Base-by-base conservation (phyloP, 1,140 invertebrate species). In the Leptinotarsa lineolata region DNA sequence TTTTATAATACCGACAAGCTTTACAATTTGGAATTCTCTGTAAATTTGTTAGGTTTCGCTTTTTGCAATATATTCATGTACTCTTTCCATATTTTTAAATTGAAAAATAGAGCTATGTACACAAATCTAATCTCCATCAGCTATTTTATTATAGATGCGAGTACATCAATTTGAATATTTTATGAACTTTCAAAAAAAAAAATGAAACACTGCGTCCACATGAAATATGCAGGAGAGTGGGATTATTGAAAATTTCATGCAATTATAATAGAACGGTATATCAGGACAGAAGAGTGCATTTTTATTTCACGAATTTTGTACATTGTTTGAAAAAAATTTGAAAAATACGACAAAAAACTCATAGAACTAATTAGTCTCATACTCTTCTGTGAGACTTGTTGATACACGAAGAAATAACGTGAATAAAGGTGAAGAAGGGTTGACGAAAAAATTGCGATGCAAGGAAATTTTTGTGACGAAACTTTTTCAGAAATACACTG, bases 241-340 rank as follows among this genome's bases (percentile, higher is more conserved):
- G 24, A 66, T 66, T 66, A 66, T 66, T 66, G 30, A 66, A 66
- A 75, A 68, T 66, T 54, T 18, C 15, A 54, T 54, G 16, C 48
- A 54, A 18, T 54, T 18, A 54, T 54, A 15, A 54, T 54, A 15
- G 48, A 54, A 54, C 48, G n/a, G 30, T 11, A 39, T 39, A 39
- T 39, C n/a, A n/a, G n/a, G 30, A 39, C 8, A 39, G 30, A 39
- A 39, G 30, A 39, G 30, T 39, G 8, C 30, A 39, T 39, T 39
- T 39, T 11, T 11, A 39, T 39, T 39, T 39, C 30, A 39, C 30
- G 8, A 39, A 39, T 39, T 11, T 39, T 8, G 30, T 39, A 39
- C 8, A 39, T 11, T 39, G 30, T 0, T 39, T 39, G 8, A 11
- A 39, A 39, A 39, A 30, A 39, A 39, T 3, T 22, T 22, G 22